Evolutionary conservation across 92 coral and sea anemone species (phyloP), one percentile per base, ranked within the genome.

Genomic region (Paramuricea clavata): DNA sequence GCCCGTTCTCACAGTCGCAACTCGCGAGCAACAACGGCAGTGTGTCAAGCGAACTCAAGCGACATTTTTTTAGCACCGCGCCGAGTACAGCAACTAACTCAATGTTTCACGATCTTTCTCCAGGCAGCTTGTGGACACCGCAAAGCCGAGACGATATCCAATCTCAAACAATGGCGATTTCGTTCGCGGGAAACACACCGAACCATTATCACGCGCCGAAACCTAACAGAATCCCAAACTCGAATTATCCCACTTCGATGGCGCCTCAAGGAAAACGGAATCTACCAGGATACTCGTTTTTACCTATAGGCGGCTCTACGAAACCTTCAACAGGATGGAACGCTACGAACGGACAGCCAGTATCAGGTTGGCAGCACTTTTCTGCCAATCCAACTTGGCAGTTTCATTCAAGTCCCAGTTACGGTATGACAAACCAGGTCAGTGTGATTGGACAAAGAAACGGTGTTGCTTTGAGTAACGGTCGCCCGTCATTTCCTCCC

Each of bases 61-160:
- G 92, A 87, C 39, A 35, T n/a, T 76, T 5, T n/a, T 34, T 76
- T 17, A 87, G 93, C 15, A 74, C 92, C 69, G 90, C 92, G 85
- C 81, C 95, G 23, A 90, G 93, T 35, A 80, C 86, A 28, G 16
- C 93, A 12, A 95, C 95, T 74, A 96, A 94, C 87, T 96, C 99
- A 69, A 96, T 96, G 99, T 96, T 96, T 91, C 98, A 96, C 99
- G 98, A 96, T 92, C 90, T 95, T 65, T 89, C 95, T 78, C 95
- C 99, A 91, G 93, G 98, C 88, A 93, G 95, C 74, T 93, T 96
- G 87, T 96, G 99, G 99, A 94, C 99, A 61, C 98, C 99, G 49
- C 94, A 95, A 33, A 94, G 86, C 88, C 92, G 92, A 72, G 99
- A 96, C 31, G 99, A 95, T 69, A 94, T 89, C 28, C 94, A 89